Conservation (phyloP, 1,140 invertebrate species). For the Dreissena rostriformis region DNA sequence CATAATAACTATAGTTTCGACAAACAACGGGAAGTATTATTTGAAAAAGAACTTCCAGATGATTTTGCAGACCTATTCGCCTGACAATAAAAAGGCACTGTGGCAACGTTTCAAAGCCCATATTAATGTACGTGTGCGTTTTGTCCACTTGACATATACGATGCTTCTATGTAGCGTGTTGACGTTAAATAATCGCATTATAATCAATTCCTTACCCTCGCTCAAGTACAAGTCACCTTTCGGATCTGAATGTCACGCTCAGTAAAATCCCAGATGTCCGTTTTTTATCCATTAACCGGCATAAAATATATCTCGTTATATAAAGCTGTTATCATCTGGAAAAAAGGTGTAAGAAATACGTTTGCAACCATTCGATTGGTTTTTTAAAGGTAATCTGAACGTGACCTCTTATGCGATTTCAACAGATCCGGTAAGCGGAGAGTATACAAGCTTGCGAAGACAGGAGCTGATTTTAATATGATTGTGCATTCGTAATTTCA, state of each 20-base stretch:
- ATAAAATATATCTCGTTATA: no score
- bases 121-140: background rate
- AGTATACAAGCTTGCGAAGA: no score
- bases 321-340: no score
- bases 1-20: slow-evolving; percentile 20
- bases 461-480: no score
- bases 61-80: background rate
- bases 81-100: background rate
- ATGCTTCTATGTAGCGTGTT: background rate
- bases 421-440: no score
- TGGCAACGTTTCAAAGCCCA: background rate
- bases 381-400: no score
- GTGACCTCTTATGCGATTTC: no score
- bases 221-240: no score
- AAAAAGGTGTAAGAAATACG: no score
- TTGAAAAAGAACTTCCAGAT: background rate
- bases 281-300: background rate
- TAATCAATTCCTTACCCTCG: no score
- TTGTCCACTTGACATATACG: background rate
- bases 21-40: slow-evolving; percentile 16
- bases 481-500: background rate
- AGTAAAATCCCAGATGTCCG: background rate
- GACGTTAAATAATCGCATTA: background rate
- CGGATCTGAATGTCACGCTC: background rate
- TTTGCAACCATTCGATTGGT: no score